Evolutionary conservation across 2,797 vertebrate genomes (phyloP), one percentile per base, ranked within the genome.

Genomic region (Pangasius macronema): DNA sequence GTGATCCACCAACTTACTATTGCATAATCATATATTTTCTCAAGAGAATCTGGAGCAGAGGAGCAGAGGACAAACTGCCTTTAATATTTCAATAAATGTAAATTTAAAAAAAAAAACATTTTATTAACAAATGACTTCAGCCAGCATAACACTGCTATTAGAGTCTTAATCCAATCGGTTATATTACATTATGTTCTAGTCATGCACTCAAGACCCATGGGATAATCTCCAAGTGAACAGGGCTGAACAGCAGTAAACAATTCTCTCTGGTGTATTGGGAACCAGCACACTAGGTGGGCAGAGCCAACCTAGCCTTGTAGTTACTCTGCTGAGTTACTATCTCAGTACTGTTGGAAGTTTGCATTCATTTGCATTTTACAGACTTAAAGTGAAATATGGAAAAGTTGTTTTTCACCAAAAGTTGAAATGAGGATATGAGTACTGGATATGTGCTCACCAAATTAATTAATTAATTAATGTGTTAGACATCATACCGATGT

Each of bases 401-500:
- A 36, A 57, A 9, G 3, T 36, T 36, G 6, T 72, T 72, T 39
- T 72, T 22, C 4, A 24, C 18, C 0, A 73, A 46, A 24, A 73
- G 2, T 10, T 42, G 20, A 73, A 20, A 24, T 46, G 5, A 46
- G 11, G 42, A 6, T 73, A 2, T 49, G 39, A 11, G 2, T 49
- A n/a, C 42, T 49, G 11, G 2, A 49, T 75, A 20, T 22, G 36
- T 72, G 20, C 1, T 39, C 36, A 72, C 20, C 20, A 42, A 24
- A 72, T 72, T 42, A 36, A 70, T 73, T n/a, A n/a, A n/a, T n/a
- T n/a, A n/a, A n/a, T n/a, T n/a, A 75, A 49, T 16, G 27, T 46
- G 36, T 79, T 77, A 16, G 13, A 14, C 1, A 6, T 51, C 72
- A 30, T 95, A 98, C 97, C 39, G 98, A 99, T 88, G 97, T 99